These are phyloP conservation scores for Papilio helenus DNA, from an alignment of 1,140 invertebrate genomes.

Conservation along the genomic window DNA sequence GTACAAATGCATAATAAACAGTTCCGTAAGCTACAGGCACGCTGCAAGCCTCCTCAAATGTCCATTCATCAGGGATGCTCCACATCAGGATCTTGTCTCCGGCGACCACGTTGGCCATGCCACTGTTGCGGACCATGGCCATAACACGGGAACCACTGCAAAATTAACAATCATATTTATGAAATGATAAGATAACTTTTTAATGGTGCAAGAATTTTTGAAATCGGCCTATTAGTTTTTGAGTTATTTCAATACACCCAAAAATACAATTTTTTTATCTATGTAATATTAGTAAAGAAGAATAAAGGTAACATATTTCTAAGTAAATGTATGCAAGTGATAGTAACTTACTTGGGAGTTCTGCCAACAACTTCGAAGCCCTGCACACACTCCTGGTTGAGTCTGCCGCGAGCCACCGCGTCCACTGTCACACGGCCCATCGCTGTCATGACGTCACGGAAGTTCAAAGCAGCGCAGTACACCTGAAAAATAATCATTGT, in stretches of 20 bases:
- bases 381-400: conserved; percentile 86
- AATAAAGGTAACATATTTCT: not conserved
- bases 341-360: conserved; percentile 68
- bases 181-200: too few relatives aligned
- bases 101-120: conserved; percentile 85
- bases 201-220: too few relatives aligned
- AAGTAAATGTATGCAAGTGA: not conserved
- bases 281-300: too few relatives aligned
- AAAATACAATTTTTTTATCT: too few relatives aligned
- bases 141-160: conserved; percentile 87
- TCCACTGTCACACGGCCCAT: conserved; percentile 88
- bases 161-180: conserved; percentile 14
- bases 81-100: conserved; percentile 87
- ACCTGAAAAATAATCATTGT: conserved; percentile 66
- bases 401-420: conserved; percentile 82
- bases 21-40: conserved; percentile 94
- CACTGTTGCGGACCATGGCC: conserved; percentile 85
- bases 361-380: conserved; percentile 91
- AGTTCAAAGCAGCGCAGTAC: conserved; percentile 88
- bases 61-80: conserved; percentile 92
- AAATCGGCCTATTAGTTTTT: too few relatives aligned
- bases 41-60: conserved; percentile 93
- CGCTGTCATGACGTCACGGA: conserved; percentile 91
- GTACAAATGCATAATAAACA: conserved; percentile 91
- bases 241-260: too few relatives aligned